Percentiles rank a stretch among this genome's conserved stretches.
Evolutionary conservation across 1,140 invertebrate species (phyloP).

Genomic region (Drosophila kepulauana): DNA sequence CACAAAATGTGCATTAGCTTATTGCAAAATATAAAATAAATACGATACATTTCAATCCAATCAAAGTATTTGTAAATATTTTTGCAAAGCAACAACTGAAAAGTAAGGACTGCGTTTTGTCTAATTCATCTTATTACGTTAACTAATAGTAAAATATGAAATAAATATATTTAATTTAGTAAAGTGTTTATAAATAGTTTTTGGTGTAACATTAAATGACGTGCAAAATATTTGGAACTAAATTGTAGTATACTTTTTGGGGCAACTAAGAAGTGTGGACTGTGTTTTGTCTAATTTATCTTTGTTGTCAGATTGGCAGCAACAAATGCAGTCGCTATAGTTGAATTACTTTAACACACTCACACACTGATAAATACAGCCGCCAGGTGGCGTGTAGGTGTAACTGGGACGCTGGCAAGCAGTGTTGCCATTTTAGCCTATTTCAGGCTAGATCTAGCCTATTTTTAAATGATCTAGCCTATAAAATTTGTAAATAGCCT

Average conservation of each 20-base stretch:
- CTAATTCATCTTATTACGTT: too few relatives aligned
- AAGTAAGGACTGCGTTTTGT: background rate
- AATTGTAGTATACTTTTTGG: constrained; percentile 7
- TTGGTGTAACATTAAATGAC: background rate
- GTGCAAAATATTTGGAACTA: background rate
- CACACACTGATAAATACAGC: constrained; percentile 19
- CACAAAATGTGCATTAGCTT: background rate
- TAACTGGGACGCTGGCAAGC: constrained; percentile 60
- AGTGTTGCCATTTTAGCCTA: too few relatives aligned
- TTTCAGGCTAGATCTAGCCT: too few relatives aligned
- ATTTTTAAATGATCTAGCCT: too few relatives aligned
- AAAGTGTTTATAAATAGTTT: background rate
- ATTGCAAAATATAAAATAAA: background rate
- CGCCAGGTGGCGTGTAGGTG: constrained; percentile 41
- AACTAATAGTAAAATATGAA: background rate
- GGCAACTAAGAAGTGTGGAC: constrained; percentile 8
- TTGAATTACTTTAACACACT: constrained; percentile 52
- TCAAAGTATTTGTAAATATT: background rate
- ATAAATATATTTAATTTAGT: background rate
- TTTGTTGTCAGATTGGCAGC: constrained; percentile 53
- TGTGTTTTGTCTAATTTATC: constrained; percentile 59
- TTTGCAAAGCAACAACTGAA: background rate
- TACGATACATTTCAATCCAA: background rate
- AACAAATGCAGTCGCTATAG: constrained; percentile 57
- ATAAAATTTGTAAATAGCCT: too few relatives aligned